phyloP scores from a whole-genome alignment of 2,113 vertebrate species.

The Chinchilla lanigera region DNA sequence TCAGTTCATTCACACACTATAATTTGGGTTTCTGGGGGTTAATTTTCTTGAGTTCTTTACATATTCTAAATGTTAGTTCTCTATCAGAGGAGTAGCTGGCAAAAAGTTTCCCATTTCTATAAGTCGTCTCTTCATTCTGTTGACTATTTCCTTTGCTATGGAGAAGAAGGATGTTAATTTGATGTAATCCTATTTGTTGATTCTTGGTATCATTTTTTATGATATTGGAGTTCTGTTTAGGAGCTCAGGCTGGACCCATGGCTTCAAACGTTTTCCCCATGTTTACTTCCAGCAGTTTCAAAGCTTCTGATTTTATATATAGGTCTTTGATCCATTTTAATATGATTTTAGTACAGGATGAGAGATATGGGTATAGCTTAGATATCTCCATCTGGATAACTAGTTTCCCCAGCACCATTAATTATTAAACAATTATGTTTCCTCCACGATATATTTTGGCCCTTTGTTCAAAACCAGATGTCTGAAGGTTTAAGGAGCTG shows the following conservation, averaged over 20 bases:
- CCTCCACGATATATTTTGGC: background rate
- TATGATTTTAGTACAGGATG: background rate
- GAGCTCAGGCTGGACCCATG: background rate
- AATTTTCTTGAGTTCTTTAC: background rate
- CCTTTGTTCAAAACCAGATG: background rate
- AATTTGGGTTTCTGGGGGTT: background rate
- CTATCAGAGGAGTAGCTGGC: background rate
- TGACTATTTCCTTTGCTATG: background rate
- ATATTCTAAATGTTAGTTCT: background rate
- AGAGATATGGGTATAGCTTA: background rate
- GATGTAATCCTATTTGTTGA: background rate
- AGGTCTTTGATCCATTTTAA: background rate
- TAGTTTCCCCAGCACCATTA: background rate
- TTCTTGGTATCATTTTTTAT: background rate
- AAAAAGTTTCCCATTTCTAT: background rate
- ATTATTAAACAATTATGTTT: background rate
- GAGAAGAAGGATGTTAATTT: background rate
- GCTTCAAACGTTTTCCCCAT: background rate
- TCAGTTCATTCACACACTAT: background rate
- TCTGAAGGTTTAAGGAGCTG: background rate
- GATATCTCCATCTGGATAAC: background rate
- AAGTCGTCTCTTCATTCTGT: background rate
- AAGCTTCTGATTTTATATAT: background rate
- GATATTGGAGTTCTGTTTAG: background rate
- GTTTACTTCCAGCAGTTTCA: background rate